Evolutionary conservation across 1,140 invertebrate genomes (phyloP).

Genomic region (Caenorhabditis tropicalis): DNA sequence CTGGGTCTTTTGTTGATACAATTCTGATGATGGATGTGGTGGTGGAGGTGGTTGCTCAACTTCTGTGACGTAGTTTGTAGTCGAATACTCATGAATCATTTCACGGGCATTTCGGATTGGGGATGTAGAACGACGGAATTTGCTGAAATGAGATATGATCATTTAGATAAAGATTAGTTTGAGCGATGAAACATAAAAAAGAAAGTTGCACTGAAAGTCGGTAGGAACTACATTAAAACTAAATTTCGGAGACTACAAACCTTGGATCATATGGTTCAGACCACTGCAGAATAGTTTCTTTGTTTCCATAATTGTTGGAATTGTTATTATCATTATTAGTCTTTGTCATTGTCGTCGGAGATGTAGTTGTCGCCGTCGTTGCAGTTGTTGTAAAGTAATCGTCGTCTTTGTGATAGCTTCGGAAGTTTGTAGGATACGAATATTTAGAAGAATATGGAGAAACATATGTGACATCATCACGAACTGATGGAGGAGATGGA

Average conservation of each 20-base stretch:
- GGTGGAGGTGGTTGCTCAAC: slow-evolving; percentile 20
- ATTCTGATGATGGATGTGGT: not conserved
- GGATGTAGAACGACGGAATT: not conserved
- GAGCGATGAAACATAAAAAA: too few species aligned
- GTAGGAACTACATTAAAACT: too few species aligned
- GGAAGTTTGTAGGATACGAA: slow-evolving; percentile 40
- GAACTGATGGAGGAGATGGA: not conserved
- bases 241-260: not conserved
- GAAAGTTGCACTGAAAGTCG: too few species aligned
- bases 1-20: slow-evolving; percentile 11
- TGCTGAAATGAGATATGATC: not conserved
- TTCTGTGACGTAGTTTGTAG: slow-evolving; percentile 46
- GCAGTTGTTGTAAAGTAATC: slow-evolving; percentile 3
- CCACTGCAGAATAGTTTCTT: slow-evolving; percentile 1
- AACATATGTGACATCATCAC: not conserved
- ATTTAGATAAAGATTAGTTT: not conserved
- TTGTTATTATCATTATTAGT: slow-evolving; percentile 8
- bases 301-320: slow-evolving; percentile 21
- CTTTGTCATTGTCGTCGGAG: not conserved
- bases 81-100: slow-evolving; percentile 47
- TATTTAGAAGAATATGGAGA: slow-evolving; percentile 44
- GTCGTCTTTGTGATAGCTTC: slow-evolving; percentile 41
- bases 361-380: not conserved
- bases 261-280: slow-evolving; percentile 27
- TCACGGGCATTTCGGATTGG: slow-evolving; percentile 42